Evolutionary conservation across 1,140 invertebrate species (phyloP).

Genomic region (Pteromalus puparum): DNA sequence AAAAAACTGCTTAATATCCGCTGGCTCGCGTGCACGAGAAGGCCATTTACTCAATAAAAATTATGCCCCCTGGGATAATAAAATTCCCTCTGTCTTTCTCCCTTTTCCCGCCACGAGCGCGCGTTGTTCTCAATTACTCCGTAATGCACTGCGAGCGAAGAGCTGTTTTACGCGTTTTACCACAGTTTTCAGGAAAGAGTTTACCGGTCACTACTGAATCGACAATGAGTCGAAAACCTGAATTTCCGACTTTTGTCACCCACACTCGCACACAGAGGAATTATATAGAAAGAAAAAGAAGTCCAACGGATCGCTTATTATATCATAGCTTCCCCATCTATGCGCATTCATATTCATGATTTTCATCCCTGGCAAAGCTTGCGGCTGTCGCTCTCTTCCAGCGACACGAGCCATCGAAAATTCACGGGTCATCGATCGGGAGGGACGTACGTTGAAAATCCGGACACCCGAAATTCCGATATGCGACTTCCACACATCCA

Average conservation of each 20-base stretch:
- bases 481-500: neutral
- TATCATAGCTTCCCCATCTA: too few species aligned
- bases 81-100: slow-evolving; percentile 46
- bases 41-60: slow-evolving; percentile 27
- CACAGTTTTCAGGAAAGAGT: too few species aligned
- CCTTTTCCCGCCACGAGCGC: slow-evolving; percentile 34
- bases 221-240: too few species aligned
- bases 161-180: neutral
- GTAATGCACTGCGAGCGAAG: neutral
- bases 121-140: too few species aligned
- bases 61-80: neutral
- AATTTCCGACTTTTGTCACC: too few species aligned
- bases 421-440: neutral
- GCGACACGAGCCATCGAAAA: neutral
- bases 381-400: too few species aligned
- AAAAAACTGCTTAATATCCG: slow-evolving; percentile 21
- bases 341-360: too few species aligned
- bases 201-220: too few species aligned
- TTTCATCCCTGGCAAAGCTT: too few species aligned
- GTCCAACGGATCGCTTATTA: too few species aligned
- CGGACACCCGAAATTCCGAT: neutral
- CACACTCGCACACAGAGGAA: too few species aligned
- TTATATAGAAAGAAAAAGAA: too few species aligned
- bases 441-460: neutral
- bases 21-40: neutral